Evolutionary conservation across 2,797 vertebrate species (phyloP), one percentile per base, ranked within the genome.

Genomic region (Hoplostethus mediterraneus): DNA sequence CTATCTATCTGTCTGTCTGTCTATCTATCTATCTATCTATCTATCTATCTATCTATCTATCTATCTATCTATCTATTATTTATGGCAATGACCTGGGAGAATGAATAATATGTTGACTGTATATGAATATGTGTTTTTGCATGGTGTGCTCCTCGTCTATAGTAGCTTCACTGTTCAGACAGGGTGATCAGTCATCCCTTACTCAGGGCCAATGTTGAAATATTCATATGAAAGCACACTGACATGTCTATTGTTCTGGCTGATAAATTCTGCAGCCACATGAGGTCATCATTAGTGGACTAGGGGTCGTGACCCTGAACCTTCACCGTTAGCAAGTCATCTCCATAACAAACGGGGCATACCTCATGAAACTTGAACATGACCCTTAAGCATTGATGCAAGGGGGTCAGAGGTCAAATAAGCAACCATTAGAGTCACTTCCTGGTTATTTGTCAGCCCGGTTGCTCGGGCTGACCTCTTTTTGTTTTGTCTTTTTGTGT

Each of bases 371-470:
- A 96, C 93, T 95, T 94, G 94, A 96, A 95, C 94, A 83, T 95
- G 92, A 94, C 95, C 94, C 93, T 91, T 89, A 94, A 94, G 93
- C 92, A 90, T 86, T 79, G 67, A 87, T 72, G 77, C 77, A 77
- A 78, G 21, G 82, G 93, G 95, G 94, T 94, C 93, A 94, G 66
- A 93, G 95, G 95, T 94, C 85, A 86, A 89, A 91, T 94, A 92
- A 90, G 87, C 91, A 92, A 84, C 83, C 91, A 93, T 95, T 95
- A 94, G 93, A 83, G 93, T 89, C 94, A 95, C 93, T 95, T 96
- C 95, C 94, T 96, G 91, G 92, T 93, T 95, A 94, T 95, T 94
- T 94, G 93, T 85, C 56, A 93, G 94, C 95, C 90, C 92, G 91
- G 90, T 91, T 84, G 91, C 92, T 79, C 28, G 85, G 85, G 83